phyloP scores from a whole-genome alignment of 2,797 vertebrate genomes.

The Pipistrellus pipistrellus region DNA sequence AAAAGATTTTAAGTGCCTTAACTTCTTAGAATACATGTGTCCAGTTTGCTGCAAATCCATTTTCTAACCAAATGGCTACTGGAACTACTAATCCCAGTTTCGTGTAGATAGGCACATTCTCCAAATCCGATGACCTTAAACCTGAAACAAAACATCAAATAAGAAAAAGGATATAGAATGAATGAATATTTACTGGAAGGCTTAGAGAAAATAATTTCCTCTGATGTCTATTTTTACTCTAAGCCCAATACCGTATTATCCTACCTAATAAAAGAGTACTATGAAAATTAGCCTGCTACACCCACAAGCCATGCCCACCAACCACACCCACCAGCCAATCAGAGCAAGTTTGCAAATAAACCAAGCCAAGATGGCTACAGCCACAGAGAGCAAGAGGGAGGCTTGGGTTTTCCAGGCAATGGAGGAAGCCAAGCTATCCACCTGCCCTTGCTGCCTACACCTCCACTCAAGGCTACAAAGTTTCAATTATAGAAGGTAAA shows the following conservation, averaged over 20 bases:
- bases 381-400: no score
- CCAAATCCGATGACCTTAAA: conserved; percentile 43
- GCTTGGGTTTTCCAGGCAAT: no score
- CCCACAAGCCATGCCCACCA: no score
- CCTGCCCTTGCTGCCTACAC: no score
- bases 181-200: background rate
- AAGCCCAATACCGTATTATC: background rate
- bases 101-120: conserved; percentile 57
- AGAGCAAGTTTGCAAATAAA: no score
- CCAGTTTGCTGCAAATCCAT: conserved; percentile 56
- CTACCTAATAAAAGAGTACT: no score
- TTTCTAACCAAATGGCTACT: conserved; percentile 65
- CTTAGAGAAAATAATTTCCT: background rate
- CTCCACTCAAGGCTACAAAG: no score
- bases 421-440: no score
- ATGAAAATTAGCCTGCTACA: no score
- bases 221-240: background rate
- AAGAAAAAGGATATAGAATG: background rate
- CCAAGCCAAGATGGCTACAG: no score
- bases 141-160: conserved; percentile 40
- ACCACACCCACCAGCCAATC: no score
- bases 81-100: conserved; percentile 27
- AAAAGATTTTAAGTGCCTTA: background rate
- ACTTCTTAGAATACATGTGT: background rate
- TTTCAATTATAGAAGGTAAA: no score